Evolutionary conservation across 92 coral and sea anemone species (phyloP), one percentile per base, ranked within the genome.

Genomic region (Siderastrea siderea): DNA sequence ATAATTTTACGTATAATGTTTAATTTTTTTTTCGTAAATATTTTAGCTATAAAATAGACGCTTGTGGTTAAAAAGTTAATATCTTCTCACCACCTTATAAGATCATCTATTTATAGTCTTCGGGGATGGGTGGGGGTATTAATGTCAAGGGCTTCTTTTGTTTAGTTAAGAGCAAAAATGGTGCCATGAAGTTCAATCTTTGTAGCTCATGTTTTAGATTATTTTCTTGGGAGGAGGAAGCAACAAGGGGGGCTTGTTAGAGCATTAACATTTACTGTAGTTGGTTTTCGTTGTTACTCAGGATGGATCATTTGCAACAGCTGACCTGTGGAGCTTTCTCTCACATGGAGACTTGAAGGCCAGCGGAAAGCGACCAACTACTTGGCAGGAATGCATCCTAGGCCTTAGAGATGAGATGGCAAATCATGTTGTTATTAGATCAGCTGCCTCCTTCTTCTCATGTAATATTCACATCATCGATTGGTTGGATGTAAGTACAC

Each of bases 331-430:
- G 54, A 47, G 74, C 58, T 88, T 59, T 63, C 87, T 88, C 14
- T 59, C 91, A 55, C 68, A 75, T 88, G 87, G 75, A 15, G 91
- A 88, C 82, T 88, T 81, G 52, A 68, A 84, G 54, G 45, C 78
- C 65, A 63, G 72, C 14, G 67, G 48, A 47, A 68, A 86, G 46
- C 78, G 91, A 45, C 94, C 91, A 80, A 45, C 45, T 60, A 91
- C 94, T 47, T 91, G 94, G 94, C 43, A 59, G 12, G 91, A 81
- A 43, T 75, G 77, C n/a, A 88, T 90, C 67, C 45, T 90, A 26
- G 94, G 82, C 71, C 76, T 90, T 51, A 64, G 66, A 68, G 75
- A 90, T 81, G 91, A 90, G 71, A 86, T 90, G 94, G 94, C 90
- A 49, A 90, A 63, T 75, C 87, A 86, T 70, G 90, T 81, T 47